Conservation (phyloP, 2,888 invertebrate species). For the Miltochrista miniata region DNA sequence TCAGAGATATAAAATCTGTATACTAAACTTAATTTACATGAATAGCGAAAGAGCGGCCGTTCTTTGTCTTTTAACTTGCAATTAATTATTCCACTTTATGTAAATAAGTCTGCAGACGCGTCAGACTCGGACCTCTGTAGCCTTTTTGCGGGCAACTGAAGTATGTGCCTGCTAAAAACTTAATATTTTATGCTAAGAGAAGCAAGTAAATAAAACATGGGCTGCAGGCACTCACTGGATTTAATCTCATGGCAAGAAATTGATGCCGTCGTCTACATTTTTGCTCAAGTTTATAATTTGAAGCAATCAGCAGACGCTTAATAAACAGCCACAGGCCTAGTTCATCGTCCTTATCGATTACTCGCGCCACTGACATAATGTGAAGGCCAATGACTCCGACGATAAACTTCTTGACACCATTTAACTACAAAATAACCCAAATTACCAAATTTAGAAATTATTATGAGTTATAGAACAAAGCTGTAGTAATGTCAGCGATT, state of each 20-base stretch:
- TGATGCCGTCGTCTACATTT: conserved; percentile 10
- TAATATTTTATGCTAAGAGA: conserved; percentile 53
- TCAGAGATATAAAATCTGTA: conserved; percentile 54
- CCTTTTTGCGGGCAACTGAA: conserved; percentile 54
- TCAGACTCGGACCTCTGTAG: conserved; percentile 51
- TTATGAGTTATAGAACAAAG: conserved; percentile 33
- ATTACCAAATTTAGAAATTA: conserved; percentile 54
- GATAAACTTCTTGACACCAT: conserved; percentile 41
- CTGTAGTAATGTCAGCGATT: conserved; percentile 26
- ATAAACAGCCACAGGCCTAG: conserved; percentile 28
- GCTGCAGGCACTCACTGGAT: conserved; percentile 25
- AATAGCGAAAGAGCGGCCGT: conserved; percentile 63
- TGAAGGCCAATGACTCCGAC: conserved; percentile 48
- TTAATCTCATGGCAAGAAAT: conserved; percentile 21
- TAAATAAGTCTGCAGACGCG: conserved; percentile 64
- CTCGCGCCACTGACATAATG: conserved; percentile 45
- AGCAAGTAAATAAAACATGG: conserved; percentile 47
- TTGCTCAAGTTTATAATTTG: conserved; percentile 24
- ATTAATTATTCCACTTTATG: conserved; percentile 81
- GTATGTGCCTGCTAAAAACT: conserved; percentile 49
- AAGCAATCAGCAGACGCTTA: conserved; percentile 16
- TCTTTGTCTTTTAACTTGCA: conserved; percentile 78
- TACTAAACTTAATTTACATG: conserved; percentile 75
- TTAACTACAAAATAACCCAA: conserved; percentile 50
- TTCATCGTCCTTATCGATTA: conserved; percentile 19